These are phyloP conservation scores for Clitarchus hookeri DNA, from an alignment of 2,888 invertebrate genomes.

Conservation along the genomic window DNA sequence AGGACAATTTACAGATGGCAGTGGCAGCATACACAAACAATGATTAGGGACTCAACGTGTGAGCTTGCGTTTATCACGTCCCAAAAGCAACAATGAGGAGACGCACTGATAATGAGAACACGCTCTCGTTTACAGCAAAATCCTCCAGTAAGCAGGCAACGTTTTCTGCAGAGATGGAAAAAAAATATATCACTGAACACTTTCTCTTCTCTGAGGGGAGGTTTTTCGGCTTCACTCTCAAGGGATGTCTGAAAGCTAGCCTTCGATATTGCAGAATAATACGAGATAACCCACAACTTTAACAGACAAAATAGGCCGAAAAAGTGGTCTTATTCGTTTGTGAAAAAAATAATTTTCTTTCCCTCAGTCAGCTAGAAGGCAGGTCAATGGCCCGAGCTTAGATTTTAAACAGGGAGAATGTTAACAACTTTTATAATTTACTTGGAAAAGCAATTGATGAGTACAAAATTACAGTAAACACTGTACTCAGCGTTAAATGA, in stretches of 20 bases:
- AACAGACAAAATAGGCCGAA: background rate
- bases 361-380: constrained; percentile 21
- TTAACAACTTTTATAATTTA: constrained; percentile 18
- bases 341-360: background rate
- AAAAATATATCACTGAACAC: background rate
- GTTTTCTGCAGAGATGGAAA: background rate
- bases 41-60: constrained; percentile 19
- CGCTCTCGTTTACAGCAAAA: background rate
- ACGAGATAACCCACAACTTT: background rate
- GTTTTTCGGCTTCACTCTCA: background rate
- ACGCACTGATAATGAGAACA: background rate
- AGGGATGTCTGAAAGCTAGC: background rate
- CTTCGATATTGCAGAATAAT: background rate
- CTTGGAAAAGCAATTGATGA: background rate
- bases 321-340: background rate
- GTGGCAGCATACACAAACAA: background rate
- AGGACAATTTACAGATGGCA: too few species aligned
- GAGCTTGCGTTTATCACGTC: background rate
- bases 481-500: background rate
- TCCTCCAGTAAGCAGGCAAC: background rate
- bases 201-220: too few species aligned
- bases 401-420: background rate
- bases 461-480: constrained; percentile 15
- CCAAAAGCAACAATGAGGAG: constrained; percentile 23
- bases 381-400: constrained; percentile 18